phyloP scores from a whole-genome alignment of 2,797 vertebrate species.

The Clarias fuscus region DNA sequence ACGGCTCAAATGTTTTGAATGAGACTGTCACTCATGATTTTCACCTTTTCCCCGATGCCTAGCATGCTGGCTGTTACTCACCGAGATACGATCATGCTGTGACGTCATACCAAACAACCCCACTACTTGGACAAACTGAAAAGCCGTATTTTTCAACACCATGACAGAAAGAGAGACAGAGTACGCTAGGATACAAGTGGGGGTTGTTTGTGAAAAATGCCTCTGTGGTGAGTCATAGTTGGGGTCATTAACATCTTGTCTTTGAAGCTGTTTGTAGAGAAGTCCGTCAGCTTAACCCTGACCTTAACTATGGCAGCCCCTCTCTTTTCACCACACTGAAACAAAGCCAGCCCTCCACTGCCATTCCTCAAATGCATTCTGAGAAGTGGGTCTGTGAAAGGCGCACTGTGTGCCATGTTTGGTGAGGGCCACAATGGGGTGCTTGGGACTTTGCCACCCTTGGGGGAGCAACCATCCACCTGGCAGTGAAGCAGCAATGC shows the following conservation, averaged over 20 bases:
- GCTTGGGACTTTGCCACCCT: conserved; percentile 51
- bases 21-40: conserved; percentile 58
- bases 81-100: conserved; percentile 49
- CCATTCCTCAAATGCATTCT: conserved; percentile 48
- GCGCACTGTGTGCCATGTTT: conserved; percentile 56
- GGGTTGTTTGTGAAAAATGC: conserved; percentile 66
- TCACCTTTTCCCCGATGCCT: neutral
- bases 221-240: conserved; percentile 75
- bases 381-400: conserved; percentile 52
- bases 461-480: conserved; percentile 44
- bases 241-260: conserved; percentile 73
- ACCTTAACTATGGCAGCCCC: conserved; percentile 65
- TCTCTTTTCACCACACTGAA: conserved; percentile 67
- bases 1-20: conserved; percentile 30
- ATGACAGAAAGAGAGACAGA: conserved; percentile 26
- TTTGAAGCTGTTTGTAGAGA: conserved; percentile 67
- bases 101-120: conserved; percentile 64
- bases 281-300: conserved; percentile 76
- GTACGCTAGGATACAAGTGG: conserved; percentile 16
- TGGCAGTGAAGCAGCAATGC: conserved; percentile 37
- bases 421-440: conserved; percentile 53
- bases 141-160: conserved; percentile 35
- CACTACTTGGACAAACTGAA: conserved; percentile 42
- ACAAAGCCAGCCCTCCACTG: conserved; percentile 69
- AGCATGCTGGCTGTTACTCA: conserved; percentile 43